Base-by-base conservation (phyloP, 2,797 vertebrate species). In the Loriculus beryllinus region DNA sequence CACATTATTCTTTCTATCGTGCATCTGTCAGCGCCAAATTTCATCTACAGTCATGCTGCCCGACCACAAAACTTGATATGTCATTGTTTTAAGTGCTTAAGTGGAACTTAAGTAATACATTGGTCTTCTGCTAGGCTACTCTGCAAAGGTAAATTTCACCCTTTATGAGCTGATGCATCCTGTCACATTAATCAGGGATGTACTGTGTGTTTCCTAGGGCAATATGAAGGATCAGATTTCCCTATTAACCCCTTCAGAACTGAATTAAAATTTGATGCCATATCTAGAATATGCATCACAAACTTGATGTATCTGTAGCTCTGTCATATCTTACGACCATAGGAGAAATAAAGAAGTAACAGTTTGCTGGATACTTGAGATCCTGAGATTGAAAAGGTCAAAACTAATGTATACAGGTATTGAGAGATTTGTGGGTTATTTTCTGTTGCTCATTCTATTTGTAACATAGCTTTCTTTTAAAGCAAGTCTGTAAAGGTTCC, bases 161-260 rank as follows among this genome's bases (percentile, higher is more conserved):
- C 92, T 93, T 96, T 93, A 69, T 95, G 92, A 96, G 65, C 92
- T 92, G 96, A 96, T 94, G 75, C 71, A 81, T 92, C 71, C 68
- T 96, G 96, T 96, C 96, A 96, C 93, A 94, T 97, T 91, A 96
- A 97, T 96, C 94, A 91, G 77, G 60, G 75, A 77, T 86, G 51
- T 82, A 57, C 80, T 76, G 15, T 82, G 26, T 76, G 47, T 96
- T 95, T 96, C 95, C 93, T 93, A 81, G 68, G 95, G 95, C 93
- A 72, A 82, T n/a, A 78, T 9, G 82, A 94, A 79, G 83, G 79
- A 96, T 96, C 83, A 94, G 39, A 91, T 94, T 95, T 94, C 81
- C 54, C 68, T 79, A 65, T 95, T 97, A 96, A 95, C 91, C 92
- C 91, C 49, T 93, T 96, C 97, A 98, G 95, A 97, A 95, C 97